Evolutionary conservation across 1,140 invertebrate species (phyloP).

Genomic region (Theocolax elegans): DNA sequence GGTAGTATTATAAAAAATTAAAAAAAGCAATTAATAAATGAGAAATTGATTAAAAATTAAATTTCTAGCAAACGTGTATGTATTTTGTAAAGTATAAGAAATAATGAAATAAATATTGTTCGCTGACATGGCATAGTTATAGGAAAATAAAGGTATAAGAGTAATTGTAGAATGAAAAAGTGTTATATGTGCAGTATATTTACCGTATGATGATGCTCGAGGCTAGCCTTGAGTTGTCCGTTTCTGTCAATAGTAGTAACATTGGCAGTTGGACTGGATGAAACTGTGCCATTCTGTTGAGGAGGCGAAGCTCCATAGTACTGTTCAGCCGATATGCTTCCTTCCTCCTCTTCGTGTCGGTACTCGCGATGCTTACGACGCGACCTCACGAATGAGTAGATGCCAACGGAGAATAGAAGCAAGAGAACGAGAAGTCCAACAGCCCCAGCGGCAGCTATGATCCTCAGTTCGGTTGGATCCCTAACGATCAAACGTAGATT

Average conservation of each 20-base stretch:
- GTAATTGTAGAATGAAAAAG: too few species aligned
- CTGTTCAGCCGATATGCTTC: slow-evolving; percentile 62
- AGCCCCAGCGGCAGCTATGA: slow-evolving; percentile 58
- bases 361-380: slow-evolving; percentile 57
- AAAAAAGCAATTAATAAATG: too few species aligned
- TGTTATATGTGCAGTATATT: too few species aligned
- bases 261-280: background rate
- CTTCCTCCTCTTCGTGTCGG: slow-evolving; percentile 58
- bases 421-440: slow-evolving; percentile 58
- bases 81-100: too few species aligned
- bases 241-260: slow-evolving; percentile 14
- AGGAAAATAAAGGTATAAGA: too few species aligned
- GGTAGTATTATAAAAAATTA: too few species aligned
- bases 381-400: slow-evolving; percentile 52
- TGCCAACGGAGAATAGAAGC: slow-evolving; percentile 53
- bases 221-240: slow-evolving; percentile 30
- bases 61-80: too few species aligned
- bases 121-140: too few species aligned
- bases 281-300: background rate
- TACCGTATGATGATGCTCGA: slow-evolving; percentile 32
- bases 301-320: slow-evolving; percentile 50
- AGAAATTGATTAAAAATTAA: too few species aligned
- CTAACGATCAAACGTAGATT: slow-evolving; percentile 58
- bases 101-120: too few species aligned
- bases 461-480: slow-evolving; percentile 60